These are phyloP conservation scores for Pseudolaguvia tuberculata DNA, from an alignment of 2,113 vertebrate species.

Conservation along the genomic window DNA sequence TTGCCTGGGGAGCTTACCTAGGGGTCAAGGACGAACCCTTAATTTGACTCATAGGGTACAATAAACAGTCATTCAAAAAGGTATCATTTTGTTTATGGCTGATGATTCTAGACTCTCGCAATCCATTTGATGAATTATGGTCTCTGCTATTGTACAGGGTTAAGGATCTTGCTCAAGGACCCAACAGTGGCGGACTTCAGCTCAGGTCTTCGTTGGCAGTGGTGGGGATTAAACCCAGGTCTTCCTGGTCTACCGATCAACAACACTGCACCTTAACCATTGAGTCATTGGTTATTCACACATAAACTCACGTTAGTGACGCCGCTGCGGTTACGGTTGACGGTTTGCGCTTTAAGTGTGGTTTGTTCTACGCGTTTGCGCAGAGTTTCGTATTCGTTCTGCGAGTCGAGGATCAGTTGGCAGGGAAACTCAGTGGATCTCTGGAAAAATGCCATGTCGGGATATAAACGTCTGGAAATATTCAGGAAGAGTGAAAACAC, in stretches of 20 bases:
- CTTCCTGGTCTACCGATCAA: no score
- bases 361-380: conserved; percentile 90
- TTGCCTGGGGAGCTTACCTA: conserved; percentile 94
- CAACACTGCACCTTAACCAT: no score
- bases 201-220: no score
- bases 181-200: no score
- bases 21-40: background rate
- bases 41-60: background rate
- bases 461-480: conserved; percentile 82
- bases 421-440: conserved; percentile 90
- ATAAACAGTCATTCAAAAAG: background rate
- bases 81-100: background rate
- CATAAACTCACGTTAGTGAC: conserved; percentile 86
- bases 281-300: no score
- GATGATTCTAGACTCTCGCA: background rate
- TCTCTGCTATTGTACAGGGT: no score
- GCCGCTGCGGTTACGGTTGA: conserved; percentile 90
- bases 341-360: conserved; percentile 89
- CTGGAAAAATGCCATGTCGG: conserved; percentile 97
- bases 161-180: no score
- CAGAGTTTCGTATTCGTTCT: conserved; percentile 94
- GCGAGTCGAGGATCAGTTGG: conserved; percentile 88
- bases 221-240: no score
- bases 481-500: background rate
- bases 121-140: background rate